Base-by-base conservation (phyloP, 2,113 vertebrate genomes). In the Rhineura floridana region DNA sequence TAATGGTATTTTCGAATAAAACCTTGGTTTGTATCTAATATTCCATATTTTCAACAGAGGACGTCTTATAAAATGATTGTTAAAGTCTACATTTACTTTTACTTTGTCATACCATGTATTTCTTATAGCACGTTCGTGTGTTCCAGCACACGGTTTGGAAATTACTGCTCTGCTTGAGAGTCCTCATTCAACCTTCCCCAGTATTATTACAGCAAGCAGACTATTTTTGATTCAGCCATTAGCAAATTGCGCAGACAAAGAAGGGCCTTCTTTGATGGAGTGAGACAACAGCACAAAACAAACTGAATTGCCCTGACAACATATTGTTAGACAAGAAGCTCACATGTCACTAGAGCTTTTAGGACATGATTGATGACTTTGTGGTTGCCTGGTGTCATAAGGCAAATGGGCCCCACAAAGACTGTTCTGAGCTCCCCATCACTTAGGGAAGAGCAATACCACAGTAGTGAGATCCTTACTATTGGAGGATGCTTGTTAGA, bases 261-360 rank as follows among this genome's bases (percentile, higher is more conserved):
- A 93, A 93, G 92, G 91, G 87, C 87, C 85, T 92, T 92, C 90
- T 87, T 70, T 91, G 90, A 92, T 90, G 72, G 90, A 91, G 84
- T 91, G 72, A 91, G 94, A 91, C 92, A 92, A 88, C 73, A 81
- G 90, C 90, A 88, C 92, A 90, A 92, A 95, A 87, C 87, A 95
- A 94, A 95, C 94, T 93, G 93, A 95, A 95, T 95, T 93, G 59
- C 83, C 88, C 82, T 93, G 92, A 94, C 93, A 94, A 93, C 19
- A 0, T 91, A 91, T 93, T 90, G 89, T 86, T 93, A 92, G 92
- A 93, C 62, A 93, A 59, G 89, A 86, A 95, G 91, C 93, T 91
- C 92, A 89, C 92, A 88, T 91, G 91, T 86, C 93, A 89, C 87
- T 3, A 25, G 87, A 84, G 93, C 91, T 95, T 93, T 94, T 90